Base-by-base conservation (phyloP, 2,797 vertebrate genomes). In the Tadarida brasiliensis region DNA sequence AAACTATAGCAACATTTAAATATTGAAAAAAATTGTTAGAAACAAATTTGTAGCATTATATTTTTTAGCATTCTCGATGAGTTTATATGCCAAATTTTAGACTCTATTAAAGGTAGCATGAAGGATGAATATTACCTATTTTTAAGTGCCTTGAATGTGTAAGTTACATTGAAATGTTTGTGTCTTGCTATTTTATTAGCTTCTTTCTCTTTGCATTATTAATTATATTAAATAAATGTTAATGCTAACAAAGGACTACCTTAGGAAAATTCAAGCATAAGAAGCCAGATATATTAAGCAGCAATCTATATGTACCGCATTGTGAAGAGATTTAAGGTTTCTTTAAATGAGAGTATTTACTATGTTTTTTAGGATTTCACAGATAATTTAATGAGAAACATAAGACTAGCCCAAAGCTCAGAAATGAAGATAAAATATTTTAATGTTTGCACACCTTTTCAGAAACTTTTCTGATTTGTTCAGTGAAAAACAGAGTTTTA, bases 391-490 rank as follows among this genome's bases (percentile, higher is more conserved):
- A 68, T 94, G 57, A 91, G 20, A 94, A 92, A 68, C 11, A 24
- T 35, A 87, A 84, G 65, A 74, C 74, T 74, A 78, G 54, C 33
- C 73, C 77, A 71, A 91, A 92, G 59, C 54, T 86, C 17, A 84
- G 28, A 94, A 94, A 35, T 73, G 49, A 96, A 93, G 33, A 35
- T 56, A 80, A 92, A 78, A 30, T 78, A 51, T 77, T 96, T 89
- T 20, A 68, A 1, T 90, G 35, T 56, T 77, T 73, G 15, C 11
- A 54, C 84, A 73, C 26, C 47, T 95, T 92, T 90, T 71, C 16
- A 94, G 65, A 88, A 93, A 86, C 83, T 76, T 59, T 63, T 94
- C 26, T 77, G 47, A 85, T 90, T 78, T 92, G 47, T 94, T 93
- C 95, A 83, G 16, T 83, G 51, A 63, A 39, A 89, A 91, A 83